Evolutionary conservation across 2,888 invertebrate species (phyloP).

Genomic region (Entomobrya multifasciata): DNA sequence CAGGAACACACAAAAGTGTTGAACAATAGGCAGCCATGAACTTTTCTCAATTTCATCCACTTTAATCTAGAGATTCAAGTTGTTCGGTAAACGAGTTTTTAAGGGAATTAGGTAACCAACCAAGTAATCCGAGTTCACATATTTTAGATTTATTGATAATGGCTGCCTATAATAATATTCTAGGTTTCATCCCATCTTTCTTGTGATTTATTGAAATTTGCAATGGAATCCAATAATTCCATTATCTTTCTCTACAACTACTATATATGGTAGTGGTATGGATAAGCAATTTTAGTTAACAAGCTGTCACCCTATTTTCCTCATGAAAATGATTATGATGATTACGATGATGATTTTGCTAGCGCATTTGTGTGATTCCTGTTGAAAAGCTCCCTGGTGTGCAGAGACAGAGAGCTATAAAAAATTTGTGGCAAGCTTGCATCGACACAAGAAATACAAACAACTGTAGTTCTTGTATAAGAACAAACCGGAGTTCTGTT

Average conservation of each 20-base stretch:
- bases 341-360: background rate
- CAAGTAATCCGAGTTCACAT: background rate
- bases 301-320: slow-evolving; percentile 6
- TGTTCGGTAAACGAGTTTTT: background rate
- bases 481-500: no score
- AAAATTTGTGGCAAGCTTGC: background rate
- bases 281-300: slow-evolving; percentile 12
- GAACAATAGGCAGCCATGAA: background rate
- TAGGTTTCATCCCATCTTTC: background rate
- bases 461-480: background rate
- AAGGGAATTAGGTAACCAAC: background rate
- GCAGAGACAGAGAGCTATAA: background rate
- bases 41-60: background rate
- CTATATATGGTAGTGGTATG: background rate
- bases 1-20: background rate
- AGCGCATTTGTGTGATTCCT: background rate
- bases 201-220: no score
- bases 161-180: background rate
- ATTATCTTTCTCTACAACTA: background rate
- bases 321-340: background rate
- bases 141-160: background rate
- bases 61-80: no score
- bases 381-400: background rate
- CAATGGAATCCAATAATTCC: background rate
- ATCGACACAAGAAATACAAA: background rate